These are phyloP conservation scores for Hirtodrosophila confusa DNA, from an alignment of 2,888 invertebrate species.

Conservation along the genomic window DNA sequence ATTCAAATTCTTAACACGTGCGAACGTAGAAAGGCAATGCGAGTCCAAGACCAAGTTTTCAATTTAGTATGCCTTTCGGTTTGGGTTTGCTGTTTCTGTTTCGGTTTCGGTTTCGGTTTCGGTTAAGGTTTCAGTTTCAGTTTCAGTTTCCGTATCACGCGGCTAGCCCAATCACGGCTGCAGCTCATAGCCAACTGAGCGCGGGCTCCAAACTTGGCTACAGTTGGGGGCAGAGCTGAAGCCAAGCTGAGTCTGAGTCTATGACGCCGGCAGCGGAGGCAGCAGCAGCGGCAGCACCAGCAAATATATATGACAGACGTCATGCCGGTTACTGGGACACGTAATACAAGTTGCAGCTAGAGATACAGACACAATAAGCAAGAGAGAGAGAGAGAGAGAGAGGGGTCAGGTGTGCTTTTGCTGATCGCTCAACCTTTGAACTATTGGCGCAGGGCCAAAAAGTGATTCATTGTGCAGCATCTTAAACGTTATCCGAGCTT, in stretches of 20 bases:
- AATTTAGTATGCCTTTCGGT: slow-evolving; percentile 17
- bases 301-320: slow-evolving; percentile 31
- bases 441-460: slow-evolving; percentile 20
- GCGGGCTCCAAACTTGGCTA: slow-evolving; percentile 42
- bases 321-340: slow-evolving; percentile 44
- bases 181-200: slow-evolving; percentile 73
- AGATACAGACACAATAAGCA: neutral
- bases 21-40: slow-evolving; percentile 43
- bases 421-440: slow-evolving; percentile 38
- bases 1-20: slow-evolving; percentile 63
- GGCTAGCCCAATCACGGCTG: slow-evolving; percentile 72
- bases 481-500: slow-evolving; percentile 9
- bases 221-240: slow-evolving; percentile 22
- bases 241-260: slow-evolving; percentile 25
- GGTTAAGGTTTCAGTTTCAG: slow-evolving; percentile 15
- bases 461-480: slow-evolving; percentile 47
- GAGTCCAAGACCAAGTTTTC: slow-evolving; percentile 33
- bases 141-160: slow-evolving; percentile 60
- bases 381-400: slow-evolving; percentile 3
- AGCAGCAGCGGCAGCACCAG: slow-evolving; percentile 14
- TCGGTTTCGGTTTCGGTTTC: slow-evolving; percentile 25
- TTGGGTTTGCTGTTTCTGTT: slow-evolving; percentile 22
- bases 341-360: slow-evolving; percentile 2
- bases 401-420: neutral
- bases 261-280: slow-evolving; percentile 34